Evolutionary conservation across 1,140 invertebrate genomes (phyloP), one percentile per base, ranked within the genome.

Genomic region (Nymphalis io): DNA sequence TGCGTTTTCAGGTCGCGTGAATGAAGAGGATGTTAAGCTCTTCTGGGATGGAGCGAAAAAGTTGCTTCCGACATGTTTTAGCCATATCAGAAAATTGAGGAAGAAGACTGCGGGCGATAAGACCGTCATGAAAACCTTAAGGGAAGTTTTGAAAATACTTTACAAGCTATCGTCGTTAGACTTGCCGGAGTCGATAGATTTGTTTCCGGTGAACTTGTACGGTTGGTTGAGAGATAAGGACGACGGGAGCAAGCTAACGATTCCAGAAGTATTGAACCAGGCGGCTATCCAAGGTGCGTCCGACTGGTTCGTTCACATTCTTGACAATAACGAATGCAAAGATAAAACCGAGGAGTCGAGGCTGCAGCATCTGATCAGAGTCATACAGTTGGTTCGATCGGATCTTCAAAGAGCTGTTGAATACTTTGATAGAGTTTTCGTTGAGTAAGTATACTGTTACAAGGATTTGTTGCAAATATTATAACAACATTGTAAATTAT

Each of bases 331-430:
- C 82, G 92, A 92, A 21, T 88, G 90, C 46, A 93, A 92, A 53
- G 92, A 93, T 15, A 93, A 93, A 60, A 92, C 93, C 3, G 93
- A 94, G 59, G 95, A 96, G 63, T 93, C 94, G 8, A 92, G 93
- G 33, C 72, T 97, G 18, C 94, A 96, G 71, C 95, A 95, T 85
- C 90, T 97, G 39, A 96, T 97, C 23, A 95, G 96, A 91, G 93
- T 98, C 21, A 95, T 96, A 70, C 96, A 98, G 83, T 88, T 96
- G 21, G 91, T 98, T 11, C 94, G 96, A 72, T 94, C 94, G 3
- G 97, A 98, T 92, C 87, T 98, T 18, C 95, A 97, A 82, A 94
- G 94, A 76, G 96, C 96, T 0, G 93, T 95, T 60, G 96, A 97
- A 78, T 95, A 94, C 82, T 96, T 97, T 76, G 96, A 98, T 77